phyloP scores from a whole-genome alignment of 2,888 invertebrate genomes.

The Protodeltote pygarga region DNA sequence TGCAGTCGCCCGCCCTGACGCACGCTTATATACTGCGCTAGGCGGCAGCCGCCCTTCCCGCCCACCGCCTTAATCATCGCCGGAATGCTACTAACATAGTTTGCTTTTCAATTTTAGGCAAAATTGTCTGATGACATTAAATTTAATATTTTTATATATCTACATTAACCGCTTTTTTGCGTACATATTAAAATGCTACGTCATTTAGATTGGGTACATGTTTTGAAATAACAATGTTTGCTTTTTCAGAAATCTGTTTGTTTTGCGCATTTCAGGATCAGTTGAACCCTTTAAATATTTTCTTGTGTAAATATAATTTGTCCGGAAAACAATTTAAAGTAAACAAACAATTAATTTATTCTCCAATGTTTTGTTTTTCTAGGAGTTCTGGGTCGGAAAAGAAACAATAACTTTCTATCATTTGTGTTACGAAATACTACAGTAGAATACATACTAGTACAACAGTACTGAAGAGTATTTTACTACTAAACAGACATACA shows the following conservation, averaged over 20 bases:
- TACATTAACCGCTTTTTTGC: slow-evolving; percentile 14
- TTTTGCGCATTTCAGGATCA: neutral
- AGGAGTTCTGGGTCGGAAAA: no score
- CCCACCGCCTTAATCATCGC: slow-evolving; percentile 77
- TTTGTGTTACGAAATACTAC: no score
- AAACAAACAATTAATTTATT: no score
- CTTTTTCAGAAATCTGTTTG: neutral
- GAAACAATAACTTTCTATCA: no score
- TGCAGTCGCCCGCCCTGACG: slow-evolving; percentile 71
- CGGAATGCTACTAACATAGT: slow-evolving; percentile 74
- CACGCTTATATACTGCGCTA: slow-evolving; percentile 74
- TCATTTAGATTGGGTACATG: slow-evolving; percentile 5
- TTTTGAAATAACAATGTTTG: neutral
- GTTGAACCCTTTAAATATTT: neutral
- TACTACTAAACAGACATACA: no score
- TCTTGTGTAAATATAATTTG: no score
- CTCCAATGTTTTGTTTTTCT: no score
- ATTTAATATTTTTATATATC: slow-evolving; percentile 40
- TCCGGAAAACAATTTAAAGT: no score
- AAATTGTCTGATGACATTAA: slow-evolving; percentile 57
- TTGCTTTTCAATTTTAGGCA: slow-evolving; percentile 78
- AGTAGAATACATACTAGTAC: no score
- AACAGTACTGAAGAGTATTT: no score
- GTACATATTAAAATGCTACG: neutral
- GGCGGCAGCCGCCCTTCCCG: slow-evolving; percentile 63